phyloP scores from a whole-genome alignment of 2,113 vertebrate species.

The Scopus umbretta region DNA sequence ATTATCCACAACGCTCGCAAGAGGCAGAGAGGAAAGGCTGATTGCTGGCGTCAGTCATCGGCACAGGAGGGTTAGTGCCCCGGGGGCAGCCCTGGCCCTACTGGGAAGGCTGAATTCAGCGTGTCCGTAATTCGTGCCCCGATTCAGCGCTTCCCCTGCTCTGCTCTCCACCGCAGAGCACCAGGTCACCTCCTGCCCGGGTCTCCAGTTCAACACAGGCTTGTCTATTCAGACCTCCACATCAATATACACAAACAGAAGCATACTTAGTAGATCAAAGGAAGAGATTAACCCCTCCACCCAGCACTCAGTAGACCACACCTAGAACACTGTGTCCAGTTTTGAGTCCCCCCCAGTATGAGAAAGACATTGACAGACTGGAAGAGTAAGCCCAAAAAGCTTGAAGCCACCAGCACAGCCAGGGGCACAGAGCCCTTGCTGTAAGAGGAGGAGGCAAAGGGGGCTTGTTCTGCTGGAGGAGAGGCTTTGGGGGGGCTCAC shows the following conservation, averaged over 20 bases:
- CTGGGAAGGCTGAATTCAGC: fast-evolving
- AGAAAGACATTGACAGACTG: not conserved
- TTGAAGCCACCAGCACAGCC: not conserved
- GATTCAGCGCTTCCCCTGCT: not conserved
- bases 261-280: not conserved
- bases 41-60: not conserved
- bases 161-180: not conserved
- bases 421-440: not conserved
- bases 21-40: not conserved
- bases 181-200: not conserved
- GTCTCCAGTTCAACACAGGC: not conserved
- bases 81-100: not conserved
- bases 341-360: not conserved
- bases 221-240: not conserved
- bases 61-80: not conserved
- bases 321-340: not conserved
- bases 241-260: not conserved
- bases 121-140: fast-evolving
- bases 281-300: too few species aligned
- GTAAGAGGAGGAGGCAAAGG: not conserved
- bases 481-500: not conserved
- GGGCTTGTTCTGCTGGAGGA: not conserved
- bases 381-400: not conserved
- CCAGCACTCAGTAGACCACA: not conserved
- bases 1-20: fast-evolving